Evolutionary conservation across 2,797 vertebrate genomes (phyloP), one percentile per base, ranked within the genome.

Genomic region (Microctenopoma steveboyesi): DNA sequence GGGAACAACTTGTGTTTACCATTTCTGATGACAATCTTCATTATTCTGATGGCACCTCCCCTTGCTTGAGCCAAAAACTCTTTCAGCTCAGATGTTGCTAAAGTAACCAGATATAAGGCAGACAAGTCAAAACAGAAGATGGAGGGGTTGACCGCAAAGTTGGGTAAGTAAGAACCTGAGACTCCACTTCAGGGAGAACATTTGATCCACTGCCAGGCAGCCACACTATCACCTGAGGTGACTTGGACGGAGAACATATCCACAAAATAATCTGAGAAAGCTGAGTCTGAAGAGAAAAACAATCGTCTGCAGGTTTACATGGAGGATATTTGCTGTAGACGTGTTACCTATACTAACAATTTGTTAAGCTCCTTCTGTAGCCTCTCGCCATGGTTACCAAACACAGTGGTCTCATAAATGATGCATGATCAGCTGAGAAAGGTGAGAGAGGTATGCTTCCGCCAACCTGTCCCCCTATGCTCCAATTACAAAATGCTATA

Each of bases 11-110:
- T 0, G 27, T 69, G 91, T 95, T 96, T 94, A 99, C 98, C 98
- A 15, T 98, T 96, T 90, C 94, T 95, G 49, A 99, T 99, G 90
- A 97, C 11, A 47, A 99, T 96, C 93, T 99, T 99, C 91, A 99
- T 95, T 78, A 97, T 94, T 83, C 98, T 93, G 83, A 98, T 83
- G 2, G 94, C 93, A 82, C 97, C 98, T 18, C 94, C 96, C 59
- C 96, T 95, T 0, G 96, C 97, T 85, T 94, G 95, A 79, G 96
- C 95, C 89, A 99, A 96, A 88, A 99, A 99, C 62, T 96, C 96
- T 92, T 94, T 96, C 89, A 99, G 93, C 84, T 98, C 97, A 25
- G 95, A 89, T n/a, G 97, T 96, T 77, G 97, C 98, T 99, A 90
- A 37, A 83, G 95, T 93, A 93, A 96, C 88, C 90, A 95, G 92